A percentile compares a stretch with the other conserved stretches of the same genome.
These are phyloP conservation scores for Apocrypta bakeri DNA, from an alignment of 1,140 invertebrate species.

Conservation along the genomic window DNA sequence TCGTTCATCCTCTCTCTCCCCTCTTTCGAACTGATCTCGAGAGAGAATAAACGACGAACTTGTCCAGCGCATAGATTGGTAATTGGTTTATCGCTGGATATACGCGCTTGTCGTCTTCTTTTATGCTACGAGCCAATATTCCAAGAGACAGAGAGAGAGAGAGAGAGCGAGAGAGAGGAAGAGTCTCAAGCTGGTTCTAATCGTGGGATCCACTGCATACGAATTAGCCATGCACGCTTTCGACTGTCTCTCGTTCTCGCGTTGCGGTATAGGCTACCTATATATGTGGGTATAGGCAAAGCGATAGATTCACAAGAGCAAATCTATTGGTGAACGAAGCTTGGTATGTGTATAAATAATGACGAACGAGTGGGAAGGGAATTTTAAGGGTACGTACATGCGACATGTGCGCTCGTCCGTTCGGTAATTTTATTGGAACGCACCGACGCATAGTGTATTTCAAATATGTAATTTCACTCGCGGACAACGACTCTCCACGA, in stretches of 20 bases:
- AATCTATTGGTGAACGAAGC: neutral
- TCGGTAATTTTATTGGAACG: neutral
- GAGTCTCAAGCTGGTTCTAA: neutral
- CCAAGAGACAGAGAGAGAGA: neutral
- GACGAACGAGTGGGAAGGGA: conserved; percentile 7
- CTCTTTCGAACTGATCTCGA: neutral
- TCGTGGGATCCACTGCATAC: neutral
- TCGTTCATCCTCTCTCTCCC: conserved; percentile 1
- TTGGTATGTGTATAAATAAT: neutral
- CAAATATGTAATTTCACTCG: too few species aligned
- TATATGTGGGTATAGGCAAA: neutral
- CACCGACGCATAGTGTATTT: too few species aligned
- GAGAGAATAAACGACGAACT: conserved; percentile 9
- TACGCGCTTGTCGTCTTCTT: neutral
- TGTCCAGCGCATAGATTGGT: conserved; percentile 21
- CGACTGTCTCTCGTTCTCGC: neutral
- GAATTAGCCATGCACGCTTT: neutral
- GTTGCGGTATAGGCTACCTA: neutral
- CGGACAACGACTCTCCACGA: too few species aligned
- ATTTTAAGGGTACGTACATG: neutral
- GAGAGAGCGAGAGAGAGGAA: neutral
- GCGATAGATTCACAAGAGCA: neutral
- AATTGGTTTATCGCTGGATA: conserved; percentile 26
- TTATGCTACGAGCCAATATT: neutral
- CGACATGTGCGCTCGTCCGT: neutral